phyloP scores from a whole-genome alignment of 2,888 invertebrate species.

The Deilephila elpenor region DNA sequence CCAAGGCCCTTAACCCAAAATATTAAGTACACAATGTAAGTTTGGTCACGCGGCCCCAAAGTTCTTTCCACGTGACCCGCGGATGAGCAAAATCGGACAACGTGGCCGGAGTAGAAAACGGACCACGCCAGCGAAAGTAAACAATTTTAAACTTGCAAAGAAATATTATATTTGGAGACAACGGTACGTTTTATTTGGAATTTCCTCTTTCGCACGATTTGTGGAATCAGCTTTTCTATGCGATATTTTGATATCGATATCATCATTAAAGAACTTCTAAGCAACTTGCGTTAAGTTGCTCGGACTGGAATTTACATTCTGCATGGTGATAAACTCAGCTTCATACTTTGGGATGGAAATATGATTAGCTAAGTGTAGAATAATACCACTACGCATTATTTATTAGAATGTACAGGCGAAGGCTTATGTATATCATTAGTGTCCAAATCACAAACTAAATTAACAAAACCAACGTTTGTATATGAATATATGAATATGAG shows the following conservation, averaged over 20 bases:
- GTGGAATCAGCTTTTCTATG: no score
- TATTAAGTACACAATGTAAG: slow-evolving; percentile 21
- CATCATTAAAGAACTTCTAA: no score
- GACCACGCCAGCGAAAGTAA: slow-evolving; percentile 6
- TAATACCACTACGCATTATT: no score
- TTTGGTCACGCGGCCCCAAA: neutral
- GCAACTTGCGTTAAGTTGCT: no score
- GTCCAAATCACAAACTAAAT: neutral
- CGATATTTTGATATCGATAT: no score
- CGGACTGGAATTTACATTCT: no score
- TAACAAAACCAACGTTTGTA: neutral
- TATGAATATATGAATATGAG: neutral
- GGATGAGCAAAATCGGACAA: slow-evolving; percentile 26
- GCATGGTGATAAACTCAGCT: no score
- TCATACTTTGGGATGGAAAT: no score
- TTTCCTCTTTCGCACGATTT: neutral
- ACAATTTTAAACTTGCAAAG: slow-evolving; percentile 21
- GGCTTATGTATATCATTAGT: neutral
- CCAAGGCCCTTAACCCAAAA: neutral
- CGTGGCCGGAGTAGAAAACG: slow-evolving; percentile 6
- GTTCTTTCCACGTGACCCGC: slow-evolving; percentile 13
- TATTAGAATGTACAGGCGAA: no score
- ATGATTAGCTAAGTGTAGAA: no score
- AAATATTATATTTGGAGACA: neutral
- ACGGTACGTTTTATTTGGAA: neutral